A percentile compares a stretch with the other conserved stretches of the same genome.
Evolutionary conservation across 2,113 vertebrate species (phyloP).

Genomic region (Rhegmatorhina hoffmannsi): DNA sequence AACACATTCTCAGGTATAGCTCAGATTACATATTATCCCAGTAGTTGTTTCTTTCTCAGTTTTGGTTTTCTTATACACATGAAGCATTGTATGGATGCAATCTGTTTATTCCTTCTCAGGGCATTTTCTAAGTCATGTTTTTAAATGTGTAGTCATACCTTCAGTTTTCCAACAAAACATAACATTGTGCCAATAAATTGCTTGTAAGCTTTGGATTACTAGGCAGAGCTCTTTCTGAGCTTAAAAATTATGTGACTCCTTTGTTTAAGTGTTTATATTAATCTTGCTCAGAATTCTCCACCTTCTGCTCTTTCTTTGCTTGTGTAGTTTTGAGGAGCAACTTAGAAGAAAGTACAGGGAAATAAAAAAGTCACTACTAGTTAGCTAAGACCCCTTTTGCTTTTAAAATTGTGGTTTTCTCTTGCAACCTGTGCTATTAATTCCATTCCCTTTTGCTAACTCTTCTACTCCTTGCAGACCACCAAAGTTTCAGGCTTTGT

Average conservation of each 20-base stretch:
- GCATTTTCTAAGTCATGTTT: background rate
- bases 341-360: background rate
- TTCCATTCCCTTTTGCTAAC: background rate
- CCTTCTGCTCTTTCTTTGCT: background rate
- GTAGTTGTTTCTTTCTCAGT: background rate
- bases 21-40: background rate
- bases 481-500: background rate
- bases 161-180: background rate
- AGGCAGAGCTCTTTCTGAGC: background rate
- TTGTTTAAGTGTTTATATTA: background rate
- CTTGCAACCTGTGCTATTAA: background rate
- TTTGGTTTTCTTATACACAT: background rate
- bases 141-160: background rate
- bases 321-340: background rate
- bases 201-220: background rate
- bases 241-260: background rate
- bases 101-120: background rate
- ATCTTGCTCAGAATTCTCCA: background rate
- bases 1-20: slow-evolving; percentile 88
- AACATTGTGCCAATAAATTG: background rate
- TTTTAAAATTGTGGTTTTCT: background rate
- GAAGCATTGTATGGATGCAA: background rate
- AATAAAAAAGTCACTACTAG: background rate
- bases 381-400: background rate
- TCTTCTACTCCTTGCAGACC: background rate